Conservation (phyloP, 2,113 vertebrate species). For the Phrynosoma platyrhinos region DNA sequence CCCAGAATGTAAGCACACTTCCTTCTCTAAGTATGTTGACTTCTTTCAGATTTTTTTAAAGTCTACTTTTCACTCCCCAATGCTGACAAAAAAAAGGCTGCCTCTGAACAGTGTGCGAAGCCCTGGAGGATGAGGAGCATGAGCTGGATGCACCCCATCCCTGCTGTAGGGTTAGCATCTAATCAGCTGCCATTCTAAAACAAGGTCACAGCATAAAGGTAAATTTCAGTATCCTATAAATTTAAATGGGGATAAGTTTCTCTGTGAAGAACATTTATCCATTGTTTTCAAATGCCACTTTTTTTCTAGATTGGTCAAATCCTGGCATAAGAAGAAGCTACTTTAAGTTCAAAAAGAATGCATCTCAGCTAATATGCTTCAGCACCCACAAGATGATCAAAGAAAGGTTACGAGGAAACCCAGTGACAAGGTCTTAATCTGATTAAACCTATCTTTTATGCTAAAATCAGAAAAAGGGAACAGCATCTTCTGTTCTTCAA, state of each 20-base stretch:
- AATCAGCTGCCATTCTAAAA: not conserved
- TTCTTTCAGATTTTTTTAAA: too few relatives aligned
- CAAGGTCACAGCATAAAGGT: not conserved
- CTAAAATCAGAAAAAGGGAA: constrained; percentile 14
- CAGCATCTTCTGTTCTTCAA: not conserved
- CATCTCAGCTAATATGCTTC: constrained; percentile 8
- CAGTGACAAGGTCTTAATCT: not conserved
- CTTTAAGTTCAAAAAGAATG: constrained; percentile 41
- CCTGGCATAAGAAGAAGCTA: not conserved
- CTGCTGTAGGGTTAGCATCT: not conserved
- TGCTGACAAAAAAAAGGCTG: too few relatives aligned
- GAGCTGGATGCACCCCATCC: not conserved
- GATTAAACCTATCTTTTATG: constrained; percentile 7
- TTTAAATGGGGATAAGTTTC: not conserved
- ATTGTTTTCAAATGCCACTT: not conserved
- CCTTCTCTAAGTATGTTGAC: too few relatives aligned
- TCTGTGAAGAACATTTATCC: not conserved
- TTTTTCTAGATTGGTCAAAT: constrained; percentile 22
- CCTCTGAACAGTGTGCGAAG: too few relatives aligned
- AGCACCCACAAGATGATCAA: constrained; percentile 9
- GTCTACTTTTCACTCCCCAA: too few relatives aligned
- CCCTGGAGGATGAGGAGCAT: too few relatives aligned
- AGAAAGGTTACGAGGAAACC: not conserved
- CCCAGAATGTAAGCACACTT: too few relatives aligned
- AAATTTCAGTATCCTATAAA: constrained; percentile 25